phyloP scores from a whole-genome alignment of 2,888 invertebrate species.

The Orchesella flavescens region DNA sequence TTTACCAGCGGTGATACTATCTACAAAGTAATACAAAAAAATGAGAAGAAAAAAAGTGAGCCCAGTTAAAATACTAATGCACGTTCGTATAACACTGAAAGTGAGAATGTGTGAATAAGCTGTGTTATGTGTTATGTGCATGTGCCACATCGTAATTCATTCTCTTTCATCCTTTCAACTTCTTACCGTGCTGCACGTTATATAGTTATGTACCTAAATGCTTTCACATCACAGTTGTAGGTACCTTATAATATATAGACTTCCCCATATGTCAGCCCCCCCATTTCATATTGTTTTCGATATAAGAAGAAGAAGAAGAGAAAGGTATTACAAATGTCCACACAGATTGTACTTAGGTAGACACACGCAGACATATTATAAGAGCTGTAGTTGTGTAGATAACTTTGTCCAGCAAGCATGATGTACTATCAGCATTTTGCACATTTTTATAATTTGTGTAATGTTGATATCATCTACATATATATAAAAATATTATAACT shows the following conservation, averaged over 20 bases:
- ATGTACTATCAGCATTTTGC: too few species aligned
- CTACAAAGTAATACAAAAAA: constrained; percentile 75
- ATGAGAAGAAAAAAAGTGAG: neutral
- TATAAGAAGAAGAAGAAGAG: neutral
- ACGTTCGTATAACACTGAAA: neutral
- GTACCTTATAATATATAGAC: neutral
- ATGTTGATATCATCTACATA: too few species aligned
- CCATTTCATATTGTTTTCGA: neutral
- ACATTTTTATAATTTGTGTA: too few species aligned
- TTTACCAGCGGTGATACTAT: constrained; percentile 92
- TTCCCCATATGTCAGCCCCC: neutral
- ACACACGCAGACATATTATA: too few species aligned
- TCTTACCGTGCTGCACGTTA: neutral
- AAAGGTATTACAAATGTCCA: neutral
- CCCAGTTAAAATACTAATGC: neutral
- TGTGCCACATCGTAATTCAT: constrained; percentile 21
- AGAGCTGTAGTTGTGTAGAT: too few species aligned
- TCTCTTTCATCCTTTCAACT: constrained; percentile 16
- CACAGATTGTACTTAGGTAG: too few species aligned
- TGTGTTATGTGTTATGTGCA: neutral
- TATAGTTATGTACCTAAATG: neutral
- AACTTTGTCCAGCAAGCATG: too few species aligned
- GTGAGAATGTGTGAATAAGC: neutral
- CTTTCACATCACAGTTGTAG: too few species aligned
- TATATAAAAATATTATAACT: too few species aligned